Percentiles rank a stretch among this genome's conserved stretches.
phyloP scores from a whole-genome alignment of 2,888 invertebrate species.

The Exocentrus adspersus region DNA sequence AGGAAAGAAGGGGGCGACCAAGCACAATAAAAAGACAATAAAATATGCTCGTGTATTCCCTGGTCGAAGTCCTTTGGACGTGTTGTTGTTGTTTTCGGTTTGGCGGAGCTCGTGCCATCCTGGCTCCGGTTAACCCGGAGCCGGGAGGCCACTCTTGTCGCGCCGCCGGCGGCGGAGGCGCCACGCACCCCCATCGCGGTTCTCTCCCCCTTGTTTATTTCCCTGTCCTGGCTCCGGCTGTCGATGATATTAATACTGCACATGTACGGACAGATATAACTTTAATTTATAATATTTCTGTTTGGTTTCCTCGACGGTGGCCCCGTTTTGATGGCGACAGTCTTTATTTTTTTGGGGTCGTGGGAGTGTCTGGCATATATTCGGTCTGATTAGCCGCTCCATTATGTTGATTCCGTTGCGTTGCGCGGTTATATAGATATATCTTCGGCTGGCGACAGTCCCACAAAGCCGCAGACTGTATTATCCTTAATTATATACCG shows the following conservation, averaged over 20 bases:
- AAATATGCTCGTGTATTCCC: conserved; percentile 39
- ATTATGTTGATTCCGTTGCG: conserved; percentile 13
- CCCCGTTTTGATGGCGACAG: conserved; percentile 19
- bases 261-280: conserved; percentile 28
- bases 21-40: conserved; percentile 44
- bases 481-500: conserved; percentile 8
- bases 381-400: conserved; percentile 12
- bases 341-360: conserved; percentile 1
- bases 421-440: background rate
- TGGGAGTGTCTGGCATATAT: conserved; percentile 22
- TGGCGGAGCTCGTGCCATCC: conserved; percentile 46
- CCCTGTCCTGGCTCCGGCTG: conserved; percentile 50
- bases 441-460: conserved; percentile 9
- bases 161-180: conserved; percentile 53
- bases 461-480: background rate
- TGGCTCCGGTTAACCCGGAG: conserved; percentile 53
- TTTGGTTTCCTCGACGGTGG: conserved; percentile 11
- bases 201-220: conserved; percentile 56
- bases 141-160: conserved; percentile 53
- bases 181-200: conserved; percentile 46
- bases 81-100: conserved; percentile 52
- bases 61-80: conserved; percentile 27
- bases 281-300: conserved; percentile 26
- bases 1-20: conserved; percentile 28
- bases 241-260: conserved; percentile 57